Conservation (phyloP, 2,797 vertebrate genomes). For the Neosilurus hyrtlii region DNA sequence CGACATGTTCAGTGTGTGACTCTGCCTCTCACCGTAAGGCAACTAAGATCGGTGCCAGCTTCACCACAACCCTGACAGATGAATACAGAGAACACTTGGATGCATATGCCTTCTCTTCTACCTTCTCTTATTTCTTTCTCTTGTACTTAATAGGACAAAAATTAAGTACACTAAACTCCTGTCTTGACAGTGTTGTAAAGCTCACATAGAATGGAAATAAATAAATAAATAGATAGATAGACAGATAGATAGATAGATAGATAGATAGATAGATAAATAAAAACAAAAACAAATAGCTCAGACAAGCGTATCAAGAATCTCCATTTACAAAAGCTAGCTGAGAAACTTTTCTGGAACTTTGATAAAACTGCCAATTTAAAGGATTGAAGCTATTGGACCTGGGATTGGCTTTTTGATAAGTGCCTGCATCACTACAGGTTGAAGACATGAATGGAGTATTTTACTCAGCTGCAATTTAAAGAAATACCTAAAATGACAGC, state of each 20-base stretch:
- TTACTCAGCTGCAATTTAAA: background rate
- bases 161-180: background rate
- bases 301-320: background rate
- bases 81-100: background rate
- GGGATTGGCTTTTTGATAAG: constrained; percentile 1
- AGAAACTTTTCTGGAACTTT: constrained; percentile 22
- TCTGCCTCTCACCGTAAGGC: no score
- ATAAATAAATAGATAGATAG: no score
- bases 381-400: constrained; percentile 1
- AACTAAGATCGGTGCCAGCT: no score
- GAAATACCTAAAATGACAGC: constrained; percentile 6
- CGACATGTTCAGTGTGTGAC: no score
- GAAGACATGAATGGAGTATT: background rate
- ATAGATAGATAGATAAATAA: no score
- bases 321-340: background rate
- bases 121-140: background rate
- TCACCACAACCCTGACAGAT: background rate
- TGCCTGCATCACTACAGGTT: background rate
- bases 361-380: constrained; percentile 8
- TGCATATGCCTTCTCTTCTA: background rate
- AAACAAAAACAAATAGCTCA: background rate
- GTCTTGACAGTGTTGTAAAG: background rate
- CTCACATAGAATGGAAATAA: background rate
- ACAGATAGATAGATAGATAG: no score
- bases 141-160: background rate